phyloP scores from a whole-genome alignment of 2,888 invertebrate genomes.

The Leucania comma region DNA sequence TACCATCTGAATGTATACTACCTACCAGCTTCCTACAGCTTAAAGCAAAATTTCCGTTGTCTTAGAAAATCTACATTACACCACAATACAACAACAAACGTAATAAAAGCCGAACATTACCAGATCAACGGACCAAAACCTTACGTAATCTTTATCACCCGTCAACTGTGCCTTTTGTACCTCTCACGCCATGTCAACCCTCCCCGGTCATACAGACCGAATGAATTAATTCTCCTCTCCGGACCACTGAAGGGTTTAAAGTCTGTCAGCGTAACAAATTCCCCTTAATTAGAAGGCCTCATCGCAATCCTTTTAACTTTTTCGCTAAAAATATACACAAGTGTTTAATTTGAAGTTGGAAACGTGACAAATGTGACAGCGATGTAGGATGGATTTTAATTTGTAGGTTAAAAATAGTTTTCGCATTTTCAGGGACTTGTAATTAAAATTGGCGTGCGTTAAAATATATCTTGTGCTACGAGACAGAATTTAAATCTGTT shows the following conservation, averaged over 20 bases:
- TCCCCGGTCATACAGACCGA: conserved; percentile 61
- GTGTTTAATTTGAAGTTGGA: conserved; percentile 25
- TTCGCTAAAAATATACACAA: conserved; percentile 59
- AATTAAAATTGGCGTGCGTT: neutral
- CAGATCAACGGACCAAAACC: conserved; percentile 38
- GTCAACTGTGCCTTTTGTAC: conserved; percentile 49
- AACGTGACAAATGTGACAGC: conserved; percentile 2
- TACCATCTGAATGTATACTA: no score
- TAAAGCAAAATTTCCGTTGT: no score
- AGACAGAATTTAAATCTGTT: neutral
- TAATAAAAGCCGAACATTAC: neutral
- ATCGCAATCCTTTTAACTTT: conserved; percentile 64
- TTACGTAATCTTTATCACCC: conserved; percentile 25
- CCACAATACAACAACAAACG: neutral
- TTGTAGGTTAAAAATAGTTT: neutral
- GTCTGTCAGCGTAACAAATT: conserved; percentile 69
- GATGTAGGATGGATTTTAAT: neutral
- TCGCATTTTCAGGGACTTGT: neutral
- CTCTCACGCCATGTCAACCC: conserved; percentile 41
- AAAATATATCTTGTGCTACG: no score
- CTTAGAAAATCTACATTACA: neutral
- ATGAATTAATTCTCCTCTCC: conserved; percentile 66
- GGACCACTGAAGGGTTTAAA: conserved; percentile 64
- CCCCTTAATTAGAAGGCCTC: conserved; percentile 69
- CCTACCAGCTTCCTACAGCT: no score